Conservation (phyloP, 2,888 invertebrate genomes). For the Dorcus parallelipipedus region DNA sequence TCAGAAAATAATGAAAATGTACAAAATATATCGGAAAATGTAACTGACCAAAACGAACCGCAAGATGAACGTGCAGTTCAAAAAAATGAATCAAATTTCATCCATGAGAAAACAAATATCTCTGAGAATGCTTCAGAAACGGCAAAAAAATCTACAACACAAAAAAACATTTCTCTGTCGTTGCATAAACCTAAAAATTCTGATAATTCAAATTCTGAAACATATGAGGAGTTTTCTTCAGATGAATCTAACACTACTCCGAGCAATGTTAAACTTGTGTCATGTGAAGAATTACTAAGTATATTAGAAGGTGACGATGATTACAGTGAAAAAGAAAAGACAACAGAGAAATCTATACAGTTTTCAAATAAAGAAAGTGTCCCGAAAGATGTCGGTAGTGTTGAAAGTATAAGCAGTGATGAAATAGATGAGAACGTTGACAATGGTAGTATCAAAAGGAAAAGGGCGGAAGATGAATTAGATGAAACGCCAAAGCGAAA, state of each 20-base stretch:
- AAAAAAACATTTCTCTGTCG: too few relatives aligned
- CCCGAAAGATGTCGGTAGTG: not conserved
- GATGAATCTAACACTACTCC: too few relatives aligned
- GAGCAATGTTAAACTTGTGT: too few relatives aligned
- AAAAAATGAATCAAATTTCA: too few relatives aligned
- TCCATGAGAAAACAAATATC: too few relatives aligned
- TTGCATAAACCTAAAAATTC: too few relatives aligned
- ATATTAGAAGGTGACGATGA: not conserved
- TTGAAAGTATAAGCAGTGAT: not conserved
- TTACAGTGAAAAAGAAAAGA: not conserved
- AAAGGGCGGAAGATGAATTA: slow-evolving; percentile 1
- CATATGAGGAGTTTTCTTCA: too few relatives aligned
- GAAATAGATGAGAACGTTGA: not conserved
- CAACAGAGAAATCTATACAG: not conserved
- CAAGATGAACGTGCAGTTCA: not conserved
- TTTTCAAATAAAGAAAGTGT: not conserved
- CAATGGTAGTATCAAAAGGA: not conserved
- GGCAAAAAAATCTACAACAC: too few relatives aligned
- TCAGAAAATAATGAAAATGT: not conserved
- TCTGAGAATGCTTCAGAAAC: too few relatives aligned
- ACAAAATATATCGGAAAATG: not conserved
- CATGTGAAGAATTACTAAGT: not conserved
- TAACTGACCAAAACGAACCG: not conserved
- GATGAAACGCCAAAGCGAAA: slow-evolving; percentile 5
- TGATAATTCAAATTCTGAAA: too few relatives aligned